Base-by-base conservation (phyloP, 2,888 invertebrate genomes). In the Chymomyza amoena region DNA sequence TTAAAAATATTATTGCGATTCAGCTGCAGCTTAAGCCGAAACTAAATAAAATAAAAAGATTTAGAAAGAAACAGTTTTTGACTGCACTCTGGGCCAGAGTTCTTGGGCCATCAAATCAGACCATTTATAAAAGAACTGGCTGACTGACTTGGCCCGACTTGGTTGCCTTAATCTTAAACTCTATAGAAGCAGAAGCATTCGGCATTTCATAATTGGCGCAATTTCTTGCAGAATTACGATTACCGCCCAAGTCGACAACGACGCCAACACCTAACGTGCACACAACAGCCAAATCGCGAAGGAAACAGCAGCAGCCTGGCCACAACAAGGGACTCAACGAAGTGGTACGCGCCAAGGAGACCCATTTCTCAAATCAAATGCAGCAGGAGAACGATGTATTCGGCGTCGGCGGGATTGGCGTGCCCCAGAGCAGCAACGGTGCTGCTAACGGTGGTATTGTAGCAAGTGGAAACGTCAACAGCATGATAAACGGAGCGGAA, bases 261-360 rank as follows among this genome's bases (percentile, higher is more conserved):
- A 91, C 91, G 18, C 80, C 90, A 74, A 87, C 89, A 75, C 90
- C 91, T 72, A 85, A 89, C 74, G 75, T 90, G 61, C 87, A 89
- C 72, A 91, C 91, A 65, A 92, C 92, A 68, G 79, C 87, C 63
- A 92, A 91, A 77, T 83, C 90, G 61, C 90, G 89, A 66, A 89
- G 91, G 64, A 91, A 91, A 72, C 91, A 90, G 70, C 76, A 87
- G 60, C 80, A 88, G 64, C 77, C 84, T 61, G 69, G 77, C 71
- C 84, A 89, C 75, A 91, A 90, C 79, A 91, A 92, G 82, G 90
- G 90, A 72, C 84, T 90, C 73, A 91, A 91, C 83, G 92, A 92
- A 89, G 91, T 91, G 72, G 90, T 91, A 78, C 90, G 91, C 78
- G 89, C 90, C 71, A 92, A 92, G 81, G 91, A 91, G 81, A 89